These are phyloP conservation scores for Polypterus senegalus DNA, from an alignment of 2,113 vertebrate species.

Conservation along the genomic window DNA sequence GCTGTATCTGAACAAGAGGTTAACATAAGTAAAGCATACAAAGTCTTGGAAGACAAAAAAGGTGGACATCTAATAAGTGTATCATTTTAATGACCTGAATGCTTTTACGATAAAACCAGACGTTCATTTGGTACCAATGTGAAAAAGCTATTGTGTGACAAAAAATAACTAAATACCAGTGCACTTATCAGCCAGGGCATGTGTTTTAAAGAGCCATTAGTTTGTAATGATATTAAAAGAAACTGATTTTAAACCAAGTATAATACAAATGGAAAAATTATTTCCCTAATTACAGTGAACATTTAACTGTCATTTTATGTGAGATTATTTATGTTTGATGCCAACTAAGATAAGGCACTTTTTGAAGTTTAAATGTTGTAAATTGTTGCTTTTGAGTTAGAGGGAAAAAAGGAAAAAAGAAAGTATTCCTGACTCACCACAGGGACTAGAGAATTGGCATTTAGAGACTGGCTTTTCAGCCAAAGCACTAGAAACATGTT, in stretches of 20 bases:
- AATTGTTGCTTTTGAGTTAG: slow-evolving; percentile 58
- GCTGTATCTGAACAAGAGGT: too few relatives aligned
- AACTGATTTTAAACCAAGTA: slow-evolving; percentile 45
- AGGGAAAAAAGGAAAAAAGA: slow-evolving; percentile 52
- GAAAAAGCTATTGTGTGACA: too few relatives aligned
- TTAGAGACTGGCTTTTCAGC: slow-evolving; percentile 38
- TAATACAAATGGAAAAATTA: slow-evolving; percentile 59
- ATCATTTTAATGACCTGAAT: too few relatives aligned
- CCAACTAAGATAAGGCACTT: slow-evolving; percentile 59
- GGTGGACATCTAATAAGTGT: too few relatives aligned
- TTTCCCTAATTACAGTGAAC: slow-evolving; percentile 63
- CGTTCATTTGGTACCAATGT: too few relatives aligned
- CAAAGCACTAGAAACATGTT: slow-evolving; percentile 54
- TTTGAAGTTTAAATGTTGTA: slow-evolving; percentile 60
- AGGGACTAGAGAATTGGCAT: slow-evolving; percentile 43
- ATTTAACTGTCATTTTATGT: slow-evolving; percentile 65
- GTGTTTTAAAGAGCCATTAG: too few relatives aligned
- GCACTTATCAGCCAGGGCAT: too few relatives aligned
- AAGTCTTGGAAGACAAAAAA: too few relatives aligned
- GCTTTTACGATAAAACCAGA: too few relatives aligned
- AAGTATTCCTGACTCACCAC: slow-evolving; percentile 52
- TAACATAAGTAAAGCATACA: too few relatives aligned
- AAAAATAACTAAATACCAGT: too few relatives aligned
- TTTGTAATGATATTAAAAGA: slow-evolving; percentile 26
- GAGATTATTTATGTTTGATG: slow-evolving; percentile 66